Base-by-base conservation (phyloP, 2,888 invertebrate species). In the Mythimna impura region DNA sequence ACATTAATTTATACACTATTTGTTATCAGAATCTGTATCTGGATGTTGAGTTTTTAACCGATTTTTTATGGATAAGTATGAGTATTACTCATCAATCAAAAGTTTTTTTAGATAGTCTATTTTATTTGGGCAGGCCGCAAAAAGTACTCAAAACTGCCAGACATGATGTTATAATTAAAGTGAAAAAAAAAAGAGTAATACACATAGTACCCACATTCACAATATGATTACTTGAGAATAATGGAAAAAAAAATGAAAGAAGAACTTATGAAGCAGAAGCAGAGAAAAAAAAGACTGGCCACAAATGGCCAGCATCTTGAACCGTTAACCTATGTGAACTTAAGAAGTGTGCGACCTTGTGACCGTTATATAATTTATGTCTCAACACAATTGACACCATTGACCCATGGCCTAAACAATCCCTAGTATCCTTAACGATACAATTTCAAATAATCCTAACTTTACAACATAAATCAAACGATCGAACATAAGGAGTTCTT, bases 391-490 rank as follows among this genome's bases (percentile, higher is more conserved):
- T 93, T 85, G 88, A 89, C 91, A 89, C 92, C 86, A 91, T 93
- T 95, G 95, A 96, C 95, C 95, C 96, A 88, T 88, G 93, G 81
- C 90, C 91, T 89, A 92, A 93, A 94, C 91, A 93, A 90, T 88
- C 87, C 94, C 92, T 91, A 93, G 91, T 91, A 66, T 89, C 88
- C 88, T 85, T 87, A 87, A 74, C 86, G 88, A 87, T 89, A 89
- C 87, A 87, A 89, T 91, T 91, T 89, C 83, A 89, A 78, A 91
- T 89, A 88, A 89, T 90, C 88, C 88, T 80, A 88, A 89, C 81
- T 90, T 92, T 92, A 88, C 87, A 90, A 94, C 92, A 96, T 96
- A 96, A 96, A 96, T 96, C 95, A 96, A 91, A 89, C 81, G 83
- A 89, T 94, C 93, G 93, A 94, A 93, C 89, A 91, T 90, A 93